Conservation (phyloP, 1,140 invertebrate genomes). For the Idris sp. region DNA sequence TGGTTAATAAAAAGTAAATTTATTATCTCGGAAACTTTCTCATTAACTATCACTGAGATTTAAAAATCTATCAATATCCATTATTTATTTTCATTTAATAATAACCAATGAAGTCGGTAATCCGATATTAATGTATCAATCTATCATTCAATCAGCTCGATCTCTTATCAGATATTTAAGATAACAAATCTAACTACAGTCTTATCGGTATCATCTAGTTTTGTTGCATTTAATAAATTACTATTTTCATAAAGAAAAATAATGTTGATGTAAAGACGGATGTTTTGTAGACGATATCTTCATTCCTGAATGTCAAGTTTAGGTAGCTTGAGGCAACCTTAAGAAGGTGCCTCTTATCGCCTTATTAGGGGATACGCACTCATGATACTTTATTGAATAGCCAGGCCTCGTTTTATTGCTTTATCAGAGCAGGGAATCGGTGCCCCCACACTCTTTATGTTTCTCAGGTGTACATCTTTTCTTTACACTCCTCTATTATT, state of each 20-base stretch:
- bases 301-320: conserved; percentile 66
- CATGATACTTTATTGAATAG: conserved; percentile 65
- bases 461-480: conserved; percentile 66
- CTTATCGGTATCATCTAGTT: conserved; percentile 40
- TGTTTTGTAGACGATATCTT: conserved; percentile 57
- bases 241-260: conserved; percentile 57
- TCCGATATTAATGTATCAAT: conserved; percentile 29
- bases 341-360: conserved; percentile 72
- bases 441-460: conserved; percentile 66
- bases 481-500: conserved; percentile 70
- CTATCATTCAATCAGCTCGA: conserved; percentile 43
- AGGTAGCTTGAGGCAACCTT: conserved; percentile 56
- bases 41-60: conserved; percentile 24
- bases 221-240: conserved; percentile 33
- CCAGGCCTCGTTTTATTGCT: conserved; percentile 50
- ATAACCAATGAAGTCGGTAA: conserved; percentile 36
- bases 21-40: too few species aligned
- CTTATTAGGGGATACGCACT: conserved; percentile 70
- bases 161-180: conserved; percentile 19
- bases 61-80: conserved; percentile 23
- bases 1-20: too few species aligned
- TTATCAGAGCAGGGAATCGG: conserved; percentile 70
- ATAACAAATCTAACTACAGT: conserved; percentile 46
- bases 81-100: conserved; percentile 41
- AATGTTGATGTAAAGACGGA: conserved; percentile 45